A percentile compares a stretch with the other conserved stretches of the same genome.
Evolutionary conservation across 2,888 invertebrate species (phyloP).

Genomic region (Celastrina argiolus): DNA sequence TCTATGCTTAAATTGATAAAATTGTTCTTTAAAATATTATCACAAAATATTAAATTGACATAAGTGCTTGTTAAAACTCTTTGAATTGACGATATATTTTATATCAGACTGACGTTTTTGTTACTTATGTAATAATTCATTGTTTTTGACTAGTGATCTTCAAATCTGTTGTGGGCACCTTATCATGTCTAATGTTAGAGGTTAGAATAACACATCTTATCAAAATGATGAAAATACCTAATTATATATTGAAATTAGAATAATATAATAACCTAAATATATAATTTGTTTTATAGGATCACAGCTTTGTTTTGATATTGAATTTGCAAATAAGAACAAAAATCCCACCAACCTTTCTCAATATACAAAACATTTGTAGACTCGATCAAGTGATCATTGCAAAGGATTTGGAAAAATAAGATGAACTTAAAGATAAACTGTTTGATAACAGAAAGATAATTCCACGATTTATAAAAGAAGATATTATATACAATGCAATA

Average conservation of each 20-base stretch:
- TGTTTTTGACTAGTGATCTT: neutral
- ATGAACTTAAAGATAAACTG: constrained; percentile 61
- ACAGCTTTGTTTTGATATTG: neutral
- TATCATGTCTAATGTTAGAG: constrained; percentile 1
- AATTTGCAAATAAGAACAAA: neutral
- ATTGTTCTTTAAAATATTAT: no score
- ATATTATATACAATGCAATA: constrained; percentile 23
- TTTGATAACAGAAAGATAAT: constrained; percentile 67
- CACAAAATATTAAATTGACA: no score
- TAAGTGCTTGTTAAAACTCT: no score
- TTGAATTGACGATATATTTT: neutral
- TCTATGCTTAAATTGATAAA: neutral
- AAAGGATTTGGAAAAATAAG: constrained; percentile 44
- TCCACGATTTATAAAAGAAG: constrained; percentile 43
- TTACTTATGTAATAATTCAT: neutral
- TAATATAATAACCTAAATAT: neutral
- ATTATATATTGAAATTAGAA: neutral
- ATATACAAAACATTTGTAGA: constrained; percentile 58
- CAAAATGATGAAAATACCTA: constrained; percentile 9
- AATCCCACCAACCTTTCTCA: constrained; percentile 58
- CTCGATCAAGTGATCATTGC: constrained; percentile 40
- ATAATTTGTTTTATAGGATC: neutral
- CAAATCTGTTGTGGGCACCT: neutral
- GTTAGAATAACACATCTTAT: constrained; percentile 20
- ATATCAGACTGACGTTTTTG: neutral